Conservation (phyloP, 92 coral and sea anemone genomes). For the Hydrozoanthus gracilis region DNA sequence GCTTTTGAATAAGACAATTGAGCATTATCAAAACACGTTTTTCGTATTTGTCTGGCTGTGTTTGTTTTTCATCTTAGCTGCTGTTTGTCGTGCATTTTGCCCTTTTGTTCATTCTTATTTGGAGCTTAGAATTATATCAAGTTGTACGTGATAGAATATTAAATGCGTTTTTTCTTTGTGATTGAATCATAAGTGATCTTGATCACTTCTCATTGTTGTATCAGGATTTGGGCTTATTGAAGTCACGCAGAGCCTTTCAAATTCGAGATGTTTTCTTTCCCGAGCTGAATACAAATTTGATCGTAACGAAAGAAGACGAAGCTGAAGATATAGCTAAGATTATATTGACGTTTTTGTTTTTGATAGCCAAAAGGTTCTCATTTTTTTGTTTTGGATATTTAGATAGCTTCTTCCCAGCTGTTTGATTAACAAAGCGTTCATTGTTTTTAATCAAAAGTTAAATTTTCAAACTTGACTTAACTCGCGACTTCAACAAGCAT, state of each 20-base stretch:
- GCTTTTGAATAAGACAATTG: background rate
- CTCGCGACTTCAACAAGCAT: too few species aligned
- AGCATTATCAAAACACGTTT: background rate
- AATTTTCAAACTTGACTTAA: too few species aligned
- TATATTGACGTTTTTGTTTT: background rate
- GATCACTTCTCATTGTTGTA: background rate
- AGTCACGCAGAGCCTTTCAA: constrained; percentile 21
- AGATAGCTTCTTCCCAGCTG: background rate
- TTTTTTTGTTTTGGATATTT: background rate
- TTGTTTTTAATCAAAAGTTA: too few species aligned
- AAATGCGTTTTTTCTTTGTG: background rate
- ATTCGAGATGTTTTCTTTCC: background rate
- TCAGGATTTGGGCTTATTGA: background rate
- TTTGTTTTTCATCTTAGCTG: background rate
- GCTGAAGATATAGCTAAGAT: background rate
- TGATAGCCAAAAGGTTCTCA: background rate
- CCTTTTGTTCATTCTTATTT: background rate
- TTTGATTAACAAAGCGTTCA: background rate
- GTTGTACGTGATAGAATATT: background rate
- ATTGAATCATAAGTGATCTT: constrained; percentile 9
- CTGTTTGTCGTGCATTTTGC: background rate
- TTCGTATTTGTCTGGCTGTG: background rate
- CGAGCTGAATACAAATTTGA: constrained; percentile 1
- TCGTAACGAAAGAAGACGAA: background rate
- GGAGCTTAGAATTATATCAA: constrained; percentile 5